Evolutionary conservation across 1,140 invertebrate species (phyloP).

Genomic region (Schlechtendalia chinensis): DNA sequence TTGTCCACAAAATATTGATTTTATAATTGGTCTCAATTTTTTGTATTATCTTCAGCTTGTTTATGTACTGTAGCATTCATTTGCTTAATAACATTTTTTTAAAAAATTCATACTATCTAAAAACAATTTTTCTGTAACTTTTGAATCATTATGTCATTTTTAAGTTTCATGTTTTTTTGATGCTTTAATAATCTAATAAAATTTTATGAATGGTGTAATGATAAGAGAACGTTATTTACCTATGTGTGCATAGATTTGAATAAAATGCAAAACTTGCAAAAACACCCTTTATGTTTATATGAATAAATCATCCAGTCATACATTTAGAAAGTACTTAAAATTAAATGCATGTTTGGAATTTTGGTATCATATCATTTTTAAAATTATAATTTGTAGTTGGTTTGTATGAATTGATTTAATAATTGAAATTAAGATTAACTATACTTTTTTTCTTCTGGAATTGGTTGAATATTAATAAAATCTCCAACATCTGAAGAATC

Average conservation of each 20-base stretch:
- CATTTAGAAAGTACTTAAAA: not conserved
- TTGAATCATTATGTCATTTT: conserved; percentile 51
- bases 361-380: not conserved
- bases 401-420: not conserved
- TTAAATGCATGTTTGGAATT: conserved; percentile 10
- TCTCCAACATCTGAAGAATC: not conserved
- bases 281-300: conserved; percentile 53
- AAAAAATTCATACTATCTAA: conserved; percentile 51
- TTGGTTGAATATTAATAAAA: conserved; percentile 10
- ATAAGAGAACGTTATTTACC: conserved; percentile 53
- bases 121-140: conserved; percentile 52
- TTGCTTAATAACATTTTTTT: conserved; percentile 51
- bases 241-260: conserved; percentile 51
- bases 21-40: conserved; percentile 53
- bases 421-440: too few relatives aligned
- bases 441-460: not conserved
- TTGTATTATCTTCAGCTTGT: conserved; percentile 47
- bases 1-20: conserved; percentile 53
- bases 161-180: conserved; percentile 50
- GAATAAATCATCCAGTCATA: conserved; percentile 53
- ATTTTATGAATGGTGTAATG: conserved; percentile 51
- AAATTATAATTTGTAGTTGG: not conserved
- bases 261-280: conserved; percentile 52
- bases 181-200: conserved; percentile 53
- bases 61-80: conserved; percentile 50